phyloP scores from a whole-genome alignment of 2,113 vertebrate genomes.

The Gobius niger region DNA sequence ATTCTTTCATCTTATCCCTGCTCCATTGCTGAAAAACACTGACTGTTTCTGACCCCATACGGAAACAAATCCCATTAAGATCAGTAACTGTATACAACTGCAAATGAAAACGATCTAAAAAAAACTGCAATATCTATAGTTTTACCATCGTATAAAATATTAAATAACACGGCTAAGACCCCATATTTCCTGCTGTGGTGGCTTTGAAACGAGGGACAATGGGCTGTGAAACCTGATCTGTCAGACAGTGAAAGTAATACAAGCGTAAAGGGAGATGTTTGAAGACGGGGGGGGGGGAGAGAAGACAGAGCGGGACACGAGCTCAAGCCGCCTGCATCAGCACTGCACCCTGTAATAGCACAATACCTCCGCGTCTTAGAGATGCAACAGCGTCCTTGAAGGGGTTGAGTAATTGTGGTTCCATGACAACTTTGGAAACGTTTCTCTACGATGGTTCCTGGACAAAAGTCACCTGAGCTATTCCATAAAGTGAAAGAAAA shows the following conservation, averaged over 20 bases:
- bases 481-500: constrained; percentile 27
- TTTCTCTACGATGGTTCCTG: constrained; percentile 15
- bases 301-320: constrained; percentile 42
- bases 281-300: constrained; percentile 16
- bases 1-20: too few relatives aligned
- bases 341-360: constrained; percentile 39
- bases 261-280: constrained; percentile 49
- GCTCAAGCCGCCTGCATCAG: constrained; percentile 57
- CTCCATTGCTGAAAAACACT: neutral
- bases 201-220: constrained; percentile 18
- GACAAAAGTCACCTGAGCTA: constrained; percentile 22
- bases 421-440: constrained; percentile 10
- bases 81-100: neutral
- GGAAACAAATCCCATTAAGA: neutral
- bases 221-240: constrained; percentile 41
- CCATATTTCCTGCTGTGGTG: constrained; percentile 13
- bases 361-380: constrained; percentile 45
- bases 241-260: constrained; percentile 38
- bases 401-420: constrained; percentile 51
- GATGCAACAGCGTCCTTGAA: constrained; percentile 46
- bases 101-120: neutral
- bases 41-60: neutral
- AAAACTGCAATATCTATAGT: neutral
- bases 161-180: neutral
- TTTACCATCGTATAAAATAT: constrained; percentile 3